Evolutionary conservation across 2,797 vertebrate species (phyloP), one percentile per base, ranked within the genome.

Genomic region (Adrianichthys oophorus): DNA sequence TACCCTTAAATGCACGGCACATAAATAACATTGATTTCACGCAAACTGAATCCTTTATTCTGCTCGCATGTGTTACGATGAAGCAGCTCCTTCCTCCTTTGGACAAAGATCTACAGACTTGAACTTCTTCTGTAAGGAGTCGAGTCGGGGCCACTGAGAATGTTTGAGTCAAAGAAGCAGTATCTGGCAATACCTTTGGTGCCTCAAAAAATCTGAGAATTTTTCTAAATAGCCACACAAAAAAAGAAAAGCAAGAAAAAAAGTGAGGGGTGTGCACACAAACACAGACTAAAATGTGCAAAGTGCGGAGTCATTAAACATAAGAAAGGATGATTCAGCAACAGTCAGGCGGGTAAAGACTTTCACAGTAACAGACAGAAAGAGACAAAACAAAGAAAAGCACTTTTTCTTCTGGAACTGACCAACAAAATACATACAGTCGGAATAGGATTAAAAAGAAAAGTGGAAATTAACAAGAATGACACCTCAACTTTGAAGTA

Each of bases 321-420:
- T 10, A 42, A 57, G 72, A 32, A 1, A 61, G 58, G 64, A 76
- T 79, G 82, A 90, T 83, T 85, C 83, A 90, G 83, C 78, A 68
- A 49, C 62, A 75, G 57, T 40, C 37, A 50, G 44, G 59, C 29
- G 0, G 29, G 41, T 40, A 19, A 19, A 46, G 19, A 45, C 62
- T 73, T 68, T 65, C 62, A 56, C 42, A 41, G 57, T 10, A 13
- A 46, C 45, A 57, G 15, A 26, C 19, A 46, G 48, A 26, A 43
- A 56, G 18, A 40, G 15, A n/a, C 1, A 53, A 62, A 89, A 85
- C 59, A 59, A 89, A 84, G 87, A 87, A 48, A 83, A 76, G 80
- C 89, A 92, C 90, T 40, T 64, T 78, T 84, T 61, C 72, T 72
- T 66, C 26, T 74, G 68, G 58, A 75, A 71, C 12, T 12, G 43